Percentiles rank a stretch among this genome's conserved stretches.
Conservation (phyloP, 2,797 vertebrate species). For the Sebastes diploproa region DNA sequence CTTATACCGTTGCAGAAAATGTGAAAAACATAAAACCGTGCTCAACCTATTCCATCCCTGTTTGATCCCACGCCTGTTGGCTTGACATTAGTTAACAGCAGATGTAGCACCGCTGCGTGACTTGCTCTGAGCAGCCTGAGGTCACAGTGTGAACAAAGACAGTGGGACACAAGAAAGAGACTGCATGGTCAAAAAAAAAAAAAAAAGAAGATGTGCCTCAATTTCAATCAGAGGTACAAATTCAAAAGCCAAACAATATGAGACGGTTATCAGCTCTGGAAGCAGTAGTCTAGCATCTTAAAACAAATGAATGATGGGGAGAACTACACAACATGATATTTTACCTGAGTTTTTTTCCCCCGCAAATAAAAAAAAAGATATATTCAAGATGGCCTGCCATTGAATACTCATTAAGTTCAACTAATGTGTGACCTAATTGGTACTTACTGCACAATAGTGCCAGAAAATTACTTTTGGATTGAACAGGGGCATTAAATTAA, state of each 20-base stretch:
- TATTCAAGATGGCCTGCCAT: constrained; percentile 57
- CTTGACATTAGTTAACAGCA: constrained; percentile 46
- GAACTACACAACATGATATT: background rate
- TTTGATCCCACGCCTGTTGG: constrained; percentile 42
- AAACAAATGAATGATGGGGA: constrained; percentile 33
- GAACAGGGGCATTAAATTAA: constrained; percentile 76
- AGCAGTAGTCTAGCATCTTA: background rate
- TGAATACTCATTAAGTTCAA: constrained; percentile 73
- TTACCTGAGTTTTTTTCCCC: constrained; percentile 9
- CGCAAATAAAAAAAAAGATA: constrained; percentile 12
- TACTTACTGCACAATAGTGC: constrained; percentile 75
- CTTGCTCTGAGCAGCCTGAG: constrained; percentile 26
- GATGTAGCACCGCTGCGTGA: constrained; percentile 22
- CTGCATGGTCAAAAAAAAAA: constrained; percentile 7
- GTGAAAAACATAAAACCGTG: constrained; percentile 3
- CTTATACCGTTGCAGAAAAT: constrained; percentile 10
- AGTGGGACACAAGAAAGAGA: constrained; percentile 14
- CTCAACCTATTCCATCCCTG: constrained; percentile 16
- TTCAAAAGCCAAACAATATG: constrained; percentile 19
- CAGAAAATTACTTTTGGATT: constrained; percentile 77
- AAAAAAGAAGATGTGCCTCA: background rate
- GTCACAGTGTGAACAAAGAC: constrained; percentile 41
- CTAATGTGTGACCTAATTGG: constrained; percentile 76
- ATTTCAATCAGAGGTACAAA: constrained; percentile 22
- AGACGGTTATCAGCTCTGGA: constrained; percentile 1